phyloP scores from a whole-genome alignment of 2,113 vertebrate genomes.

The Xiphophorus hellerii region DNA sequence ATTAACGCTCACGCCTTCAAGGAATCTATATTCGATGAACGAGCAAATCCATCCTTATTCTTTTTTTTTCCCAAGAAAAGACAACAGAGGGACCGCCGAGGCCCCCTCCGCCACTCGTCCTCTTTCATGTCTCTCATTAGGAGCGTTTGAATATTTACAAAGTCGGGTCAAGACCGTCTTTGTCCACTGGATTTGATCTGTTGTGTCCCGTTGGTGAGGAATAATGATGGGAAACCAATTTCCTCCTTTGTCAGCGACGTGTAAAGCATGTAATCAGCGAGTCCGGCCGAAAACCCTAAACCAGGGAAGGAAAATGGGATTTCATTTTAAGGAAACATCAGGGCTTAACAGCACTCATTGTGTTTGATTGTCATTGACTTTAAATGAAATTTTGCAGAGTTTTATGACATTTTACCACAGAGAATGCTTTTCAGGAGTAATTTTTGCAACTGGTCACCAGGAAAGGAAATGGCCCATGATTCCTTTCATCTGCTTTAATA shows the following conservation, averaged over 20 bases:
- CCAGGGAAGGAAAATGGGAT: slow-evolving; percentile 26
- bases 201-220: slow-evolving; percentile 48
- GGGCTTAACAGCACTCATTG: slow-evolving; percentile 51
- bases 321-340: slow-evolving; percentile 60
- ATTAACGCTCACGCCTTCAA: slow-evolving; percentile 32
- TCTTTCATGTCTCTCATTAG: slow-evolving; percentile 39
- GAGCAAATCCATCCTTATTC: slow-evolving; percentile 18
- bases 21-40: slow-evolving; percentile 20
- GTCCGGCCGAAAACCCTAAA: slow-evolving; percentile 50
- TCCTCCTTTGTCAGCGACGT: slow-evolving; percentile 51
- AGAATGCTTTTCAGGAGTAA: slow-evolving; percentile 29
- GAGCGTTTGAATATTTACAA: slow-evolving; percentile 40
- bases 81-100: slow-evolving; percentile 7
- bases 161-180: slow-evolving; percentile 50
- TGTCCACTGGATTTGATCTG: slow-evolving; percentile 42
- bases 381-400: slow-evolving; percentile 45
- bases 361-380: slow-evolving; percentile 61
- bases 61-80: neutral
- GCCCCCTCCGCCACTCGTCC: slow-evolving; percentile 19
- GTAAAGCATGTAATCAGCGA: slow-evolving; percentile 56
- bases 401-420: slow-evolving; percentile 28
- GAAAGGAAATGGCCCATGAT: slow-evolving; percentile 27
- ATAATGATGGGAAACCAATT: slow-evolving; percentile 60
- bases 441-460: slow-evolving; percentile 7
- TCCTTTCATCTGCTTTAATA: slow-evolving; percentile 52